These are phyloP conservation scores for Pachyrhynchus sulphureomaculatus DNA, from an alignment of 1,140 invertebrate species.

Conservation along the genomic window DNA sequence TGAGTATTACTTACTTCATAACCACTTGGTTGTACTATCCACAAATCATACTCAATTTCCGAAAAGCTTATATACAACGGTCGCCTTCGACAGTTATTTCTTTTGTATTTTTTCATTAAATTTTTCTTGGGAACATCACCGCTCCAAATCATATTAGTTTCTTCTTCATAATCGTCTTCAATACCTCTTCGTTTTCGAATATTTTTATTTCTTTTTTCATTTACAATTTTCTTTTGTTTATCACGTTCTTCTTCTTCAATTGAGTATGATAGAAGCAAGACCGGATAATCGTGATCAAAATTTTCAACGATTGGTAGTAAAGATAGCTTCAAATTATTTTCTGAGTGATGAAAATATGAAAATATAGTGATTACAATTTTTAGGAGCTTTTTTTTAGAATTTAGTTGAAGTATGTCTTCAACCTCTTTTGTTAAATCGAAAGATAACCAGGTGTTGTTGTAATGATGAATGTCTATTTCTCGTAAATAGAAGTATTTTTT, in stretches of 20 bases:
- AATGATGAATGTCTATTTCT: slow-evolving; percentile 40
- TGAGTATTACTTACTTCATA: slow-evolving; percentile 61
- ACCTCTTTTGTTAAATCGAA: slow-evolving; percentile 46
- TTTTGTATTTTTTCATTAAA: slow-evolving; percentile 40
- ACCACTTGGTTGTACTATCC: slow-evolving; percentile 64
- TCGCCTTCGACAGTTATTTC: slow-evolving; percentile 58
- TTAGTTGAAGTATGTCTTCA: slow-evolving; percentile 28
- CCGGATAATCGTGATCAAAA: slow-evolving; percentile 48
- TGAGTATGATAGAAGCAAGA: slow-evolving; percentile 44
- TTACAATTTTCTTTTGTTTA: not conserved
- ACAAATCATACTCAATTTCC: slow-evolving; percentile 64
- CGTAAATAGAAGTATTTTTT: slow-evolving; percentile 31
- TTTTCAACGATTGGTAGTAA: slow-evolving; percentile 41
- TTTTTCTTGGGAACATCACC: slow-evolving; percentile 32
- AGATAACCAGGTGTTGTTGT: slow-evolving; percentile 46
- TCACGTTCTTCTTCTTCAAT: slow-evolving; percentile 23
- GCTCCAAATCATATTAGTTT: slow-evolving; percentile 46
- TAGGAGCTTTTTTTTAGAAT: slow-evolving; percentile 29
- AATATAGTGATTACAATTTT: slow-evolving; percentile 40
- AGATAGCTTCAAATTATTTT: slow-evolving; percentile 41
- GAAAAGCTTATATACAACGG: slow-evolving; percentile 63
- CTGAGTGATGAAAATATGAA: slow-evolving; percentile 27
- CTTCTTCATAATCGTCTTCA: slow-evolving; percentile 48
- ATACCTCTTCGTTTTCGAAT: slow-evolving; percentile 36
- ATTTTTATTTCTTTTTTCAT: not conserved